Percentiles rank a stretch among this genome's conserved stretches.
Evolutionary conservation across 2,113 vertebrate species (phyloP).

Genomic region (Empidonax traillii): DNA sequence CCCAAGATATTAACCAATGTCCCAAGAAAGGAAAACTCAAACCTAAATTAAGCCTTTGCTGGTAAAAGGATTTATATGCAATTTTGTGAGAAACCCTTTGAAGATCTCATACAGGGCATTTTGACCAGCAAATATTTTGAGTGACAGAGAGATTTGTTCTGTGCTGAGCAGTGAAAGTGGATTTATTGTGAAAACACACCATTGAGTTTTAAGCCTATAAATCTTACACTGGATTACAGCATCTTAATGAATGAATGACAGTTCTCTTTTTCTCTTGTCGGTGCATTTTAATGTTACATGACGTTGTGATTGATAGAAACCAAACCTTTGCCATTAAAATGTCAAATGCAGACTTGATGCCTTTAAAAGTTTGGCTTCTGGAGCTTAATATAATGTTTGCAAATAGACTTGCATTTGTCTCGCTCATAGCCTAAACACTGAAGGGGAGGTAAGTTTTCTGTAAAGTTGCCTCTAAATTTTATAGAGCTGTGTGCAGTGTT

Average conservation of each 20-base stretch:
- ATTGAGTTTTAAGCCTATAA: slow-evolving; percentile 72
- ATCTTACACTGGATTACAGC: slow-evolving; percentile 79
- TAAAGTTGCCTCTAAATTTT: slow-evolving; percentile 68
- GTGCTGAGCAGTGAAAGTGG: slow-evolving; percentile 68
- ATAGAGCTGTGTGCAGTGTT: slow-evolving; percentile 46
- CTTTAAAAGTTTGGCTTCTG: slow-evolving; percentile 78
- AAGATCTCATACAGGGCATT: slow-evolving; percentile 70
- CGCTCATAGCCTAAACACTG: slow-evolving; percentile 48
- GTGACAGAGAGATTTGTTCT: slow-evolving; percentile 69
- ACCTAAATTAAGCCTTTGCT: slow-evolving; percentile 76
- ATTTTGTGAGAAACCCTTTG: slow-evolving; percentile 73
- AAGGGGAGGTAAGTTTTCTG: slow-evolving; percentile 56
- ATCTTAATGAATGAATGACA: slow-evolving; percentile 81
- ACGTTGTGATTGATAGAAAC: slow-evolving; percentile 78
- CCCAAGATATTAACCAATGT: slow-evolving; percentile 65
- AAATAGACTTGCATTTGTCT: slow-evolving; percentile 78
- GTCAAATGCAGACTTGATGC: slow-evolving; percentile 73
- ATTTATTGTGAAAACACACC: slow-evolving; percentile 78
- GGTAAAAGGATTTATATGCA: slow-evolving; percentile 72
- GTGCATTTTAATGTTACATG: slow-evolving; percentile 77
- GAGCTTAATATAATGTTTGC: slow-evolving; percentile 81
- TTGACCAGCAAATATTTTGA: slow-evolving; percentile 70
- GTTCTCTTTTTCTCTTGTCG: slow-evolving; percentile 68
- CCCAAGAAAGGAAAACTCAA: slow-evolving; percentile 70
- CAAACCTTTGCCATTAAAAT: slow-evolving; percentile 78